These are phyloP conservation scores for Piaya cayana DNA, from an alignment of 2,113 vertebrate genomes.

Conservation along the genomic window DNA sequence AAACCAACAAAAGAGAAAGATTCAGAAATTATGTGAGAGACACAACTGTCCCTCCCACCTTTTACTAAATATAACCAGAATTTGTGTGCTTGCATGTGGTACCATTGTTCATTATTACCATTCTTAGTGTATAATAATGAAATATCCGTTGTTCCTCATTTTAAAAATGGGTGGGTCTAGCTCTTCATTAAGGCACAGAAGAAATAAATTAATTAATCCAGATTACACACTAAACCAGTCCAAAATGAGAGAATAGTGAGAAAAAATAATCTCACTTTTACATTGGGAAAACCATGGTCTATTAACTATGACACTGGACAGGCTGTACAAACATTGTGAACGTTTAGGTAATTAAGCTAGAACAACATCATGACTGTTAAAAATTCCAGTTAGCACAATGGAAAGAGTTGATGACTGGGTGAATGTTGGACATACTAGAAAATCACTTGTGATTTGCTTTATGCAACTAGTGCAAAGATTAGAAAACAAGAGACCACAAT, in stretches of 20 bases:
- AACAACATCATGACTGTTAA: neutral
- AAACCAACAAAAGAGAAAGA: neutral
- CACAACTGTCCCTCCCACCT: neutral
- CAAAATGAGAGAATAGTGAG: neutral
- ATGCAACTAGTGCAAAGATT: neutral
- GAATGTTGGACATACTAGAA: neutral
- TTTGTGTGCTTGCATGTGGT: neutral
- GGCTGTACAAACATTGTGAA: neutral
- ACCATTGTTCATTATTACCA: neutral
- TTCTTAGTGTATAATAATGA: neutral
- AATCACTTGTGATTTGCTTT: neutral
- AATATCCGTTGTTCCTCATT: neutral
- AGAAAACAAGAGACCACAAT: neutral
- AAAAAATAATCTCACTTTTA: neutral
- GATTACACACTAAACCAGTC: neutral
- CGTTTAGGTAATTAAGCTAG: neutral
- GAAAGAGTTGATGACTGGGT: neutral
- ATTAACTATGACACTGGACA: neutral
- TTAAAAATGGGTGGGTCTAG: neutral
- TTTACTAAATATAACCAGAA: neutral
- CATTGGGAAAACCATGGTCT: neutral
- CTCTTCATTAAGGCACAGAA: neutral
- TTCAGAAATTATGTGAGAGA: neutral
- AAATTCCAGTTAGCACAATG: neutral
- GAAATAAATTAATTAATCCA: neutral